These are phyloP conservation scores for Empis livida DNA, from an alignment of 2,888 invertebrate genomes.

Conservation along the genomic window DNA sequence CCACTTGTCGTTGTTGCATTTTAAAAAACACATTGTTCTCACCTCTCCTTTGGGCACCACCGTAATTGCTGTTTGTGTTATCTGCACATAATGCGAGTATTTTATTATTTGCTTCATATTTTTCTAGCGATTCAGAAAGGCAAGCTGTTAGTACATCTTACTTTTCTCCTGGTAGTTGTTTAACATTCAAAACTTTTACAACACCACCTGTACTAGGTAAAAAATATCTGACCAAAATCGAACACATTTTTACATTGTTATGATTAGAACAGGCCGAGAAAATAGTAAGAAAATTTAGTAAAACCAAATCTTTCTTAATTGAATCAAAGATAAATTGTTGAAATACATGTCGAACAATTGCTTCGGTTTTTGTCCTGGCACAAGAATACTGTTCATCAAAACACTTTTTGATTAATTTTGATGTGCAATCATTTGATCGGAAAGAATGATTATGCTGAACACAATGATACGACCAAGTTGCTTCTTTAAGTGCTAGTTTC, in stretches of 20 bases:
- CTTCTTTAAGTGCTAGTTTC: background rate
- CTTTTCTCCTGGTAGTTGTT: conserved; percentile 8
- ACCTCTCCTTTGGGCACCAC: conserved; percentile 5
- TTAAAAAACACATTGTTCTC: conserved; percentile 1
- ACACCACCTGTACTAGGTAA: conserved; percentile 10
- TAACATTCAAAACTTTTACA: conserved; percentile 10
- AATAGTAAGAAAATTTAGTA: conserved; percentile 1
- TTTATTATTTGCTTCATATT: conserved; percentile 4
- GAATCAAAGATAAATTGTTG: background rate
- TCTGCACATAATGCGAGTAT: conserved; percentile 7
- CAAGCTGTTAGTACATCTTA: conserved; percentile 2
- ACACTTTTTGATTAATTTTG: background rate
- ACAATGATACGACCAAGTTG: background rate
- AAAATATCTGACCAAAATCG: conserved; percentile 10
- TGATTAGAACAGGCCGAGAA: conserved; percentile 11
- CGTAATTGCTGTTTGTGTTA: conserved; percentile 8
- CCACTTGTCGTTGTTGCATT: background rate
- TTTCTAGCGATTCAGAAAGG: background rate
- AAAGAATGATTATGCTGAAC: background rate
- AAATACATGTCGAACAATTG: background rate
- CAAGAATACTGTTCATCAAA: conserved; percentile 1
- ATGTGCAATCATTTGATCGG: background rate
- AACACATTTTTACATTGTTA: conserved; percentile 10
- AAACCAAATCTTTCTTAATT: background rate
- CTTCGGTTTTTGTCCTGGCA: conserved; percentile 6